These are phyloP conservation scores for Cynaeus angustus DNA, from an alignment of 2,888 invertebrate species.

Conservation along the genomic window DNA sequence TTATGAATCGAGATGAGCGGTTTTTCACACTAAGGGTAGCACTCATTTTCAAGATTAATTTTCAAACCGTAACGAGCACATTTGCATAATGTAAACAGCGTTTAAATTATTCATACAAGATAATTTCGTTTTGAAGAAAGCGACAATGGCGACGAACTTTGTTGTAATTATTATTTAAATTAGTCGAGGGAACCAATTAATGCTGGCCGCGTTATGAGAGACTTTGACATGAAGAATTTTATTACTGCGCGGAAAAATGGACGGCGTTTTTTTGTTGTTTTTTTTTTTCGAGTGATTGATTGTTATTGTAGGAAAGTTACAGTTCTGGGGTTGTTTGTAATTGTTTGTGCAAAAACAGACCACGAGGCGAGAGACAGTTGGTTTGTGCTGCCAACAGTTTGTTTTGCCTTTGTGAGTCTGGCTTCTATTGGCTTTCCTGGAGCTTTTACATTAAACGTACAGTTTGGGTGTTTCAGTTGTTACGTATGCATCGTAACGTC, in stretches of 20 bases:
- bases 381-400: slow-evolving; percentile 35
- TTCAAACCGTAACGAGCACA: slow-evolving; percentile 3
- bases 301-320: no score
- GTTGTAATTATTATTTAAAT: slow-evolving; percentile 24
- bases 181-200: neutral
- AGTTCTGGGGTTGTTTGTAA: no score
- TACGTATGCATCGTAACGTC: slow-evolving; percentile 55
- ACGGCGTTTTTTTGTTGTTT: no score
- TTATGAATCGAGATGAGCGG: slow-evolving; percentile 23
- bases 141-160: slow-evolving; percentile 1
- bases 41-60: slow-evolving; percentile 24
- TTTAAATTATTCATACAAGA: slow-evolving; percentile 40
- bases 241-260: no score
- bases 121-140: slow-evolving; percentile 18
- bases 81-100: slow-evolving; percentile 40
- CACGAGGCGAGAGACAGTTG: slow-evolving; percentile 22
- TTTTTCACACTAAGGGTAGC: slow-evolving; percentile 8
- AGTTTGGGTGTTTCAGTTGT: slow-evolving; percentile 65
- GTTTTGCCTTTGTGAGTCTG: slow-evolving; percentile 61
- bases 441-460: slow-evolving; percentile 59
- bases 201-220: no score
- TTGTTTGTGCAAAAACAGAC: no score
- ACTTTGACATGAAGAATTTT: no score
- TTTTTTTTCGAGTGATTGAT: no score
- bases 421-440: slow-evolving; percentile 69